Percentiles rank a stretch among this genome's conserved stretches.
Evolutionary conservation across 2,888 invertebrate species (phyloP).

Genomic region (Thecophora atra): DNA sequence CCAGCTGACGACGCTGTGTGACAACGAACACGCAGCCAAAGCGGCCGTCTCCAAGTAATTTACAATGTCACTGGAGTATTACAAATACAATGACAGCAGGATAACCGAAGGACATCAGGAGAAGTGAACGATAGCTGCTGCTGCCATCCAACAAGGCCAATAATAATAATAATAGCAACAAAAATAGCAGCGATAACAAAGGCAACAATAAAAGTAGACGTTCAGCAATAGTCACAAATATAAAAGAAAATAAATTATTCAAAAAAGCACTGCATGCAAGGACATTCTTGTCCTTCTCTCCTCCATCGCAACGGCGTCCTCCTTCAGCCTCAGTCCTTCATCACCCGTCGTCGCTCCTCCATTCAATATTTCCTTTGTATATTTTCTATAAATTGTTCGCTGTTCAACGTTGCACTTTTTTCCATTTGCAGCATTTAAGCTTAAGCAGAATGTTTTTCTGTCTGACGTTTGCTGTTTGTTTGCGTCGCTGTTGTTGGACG

Average conservation of each 20-base stretch:
- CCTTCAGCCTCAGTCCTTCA: not conserved
- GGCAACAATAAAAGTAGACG: not conserved
- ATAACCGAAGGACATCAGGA: not conserved
- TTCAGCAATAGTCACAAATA: conserved; percentile 14
- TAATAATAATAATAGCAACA: conserved; percentile 22
- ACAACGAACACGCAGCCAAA: not conserved
- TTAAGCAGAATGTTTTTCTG: not conserved
- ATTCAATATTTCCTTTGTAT: not conserved
- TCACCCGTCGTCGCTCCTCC: not conserved
- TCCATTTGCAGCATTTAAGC: not conserved
- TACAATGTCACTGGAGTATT: conserved; percentile 20
- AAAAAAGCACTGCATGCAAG: conserved; percentile 9
- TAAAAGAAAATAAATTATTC: conserved; percentile 36
- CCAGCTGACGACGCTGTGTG: not conserved
- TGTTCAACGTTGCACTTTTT: conserved; percentile 9
- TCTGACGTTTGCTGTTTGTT: not conserved
- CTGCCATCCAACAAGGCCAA: conserved; percentile 12
- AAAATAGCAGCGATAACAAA: not conserved
- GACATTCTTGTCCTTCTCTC: not conserved
- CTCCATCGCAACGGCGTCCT: not conserved
- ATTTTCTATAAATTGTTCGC: not conserved
- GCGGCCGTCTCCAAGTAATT: conserved; percentile 15
- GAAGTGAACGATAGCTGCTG: too few relatives aligned
- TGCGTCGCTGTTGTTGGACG: conserved; percentile 9
- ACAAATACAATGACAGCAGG: not conserved